Evolutionary conservation across 2,113 vertebrate genomes (phyloP).

Genomic region (Argyrosomus japonicus): DNA sequence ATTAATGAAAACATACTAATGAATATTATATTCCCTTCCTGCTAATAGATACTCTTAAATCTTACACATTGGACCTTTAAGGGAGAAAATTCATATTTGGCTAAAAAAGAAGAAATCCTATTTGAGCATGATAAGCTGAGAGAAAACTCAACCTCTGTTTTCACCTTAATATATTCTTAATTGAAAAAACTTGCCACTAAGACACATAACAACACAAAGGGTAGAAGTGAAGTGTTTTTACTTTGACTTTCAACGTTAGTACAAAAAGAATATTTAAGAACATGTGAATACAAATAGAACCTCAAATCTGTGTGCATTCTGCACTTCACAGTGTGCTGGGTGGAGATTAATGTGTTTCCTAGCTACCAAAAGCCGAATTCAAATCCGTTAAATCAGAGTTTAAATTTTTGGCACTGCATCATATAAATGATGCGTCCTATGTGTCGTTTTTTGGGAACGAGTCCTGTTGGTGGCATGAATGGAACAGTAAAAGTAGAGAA

Average conservation of each 20-base stretch:
- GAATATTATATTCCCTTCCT: too few species aligned
- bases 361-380: neutral
- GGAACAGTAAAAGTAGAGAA: neutral
- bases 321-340: slow-evolving; percentile 39
- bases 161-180: neutral
- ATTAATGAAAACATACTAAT: too few species aligned
- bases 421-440: neutral
- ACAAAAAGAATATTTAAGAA: slow-evolving; percentile 53
- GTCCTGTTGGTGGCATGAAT: neutral
- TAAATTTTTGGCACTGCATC: slow-evolving; percentile 62
- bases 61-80: too few species aligned
- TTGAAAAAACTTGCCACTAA: neutral
- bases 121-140: neutral
- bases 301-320: neutral
- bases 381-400: neutral
- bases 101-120: neutral
- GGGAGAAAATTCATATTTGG: neutral
- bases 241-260: slow-evolving; percentile 32
- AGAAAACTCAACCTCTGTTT: neutral
- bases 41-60: too few species aligned
- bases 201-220: neutral
- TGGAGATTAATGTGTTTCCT: neutral
- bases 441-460: neutral
- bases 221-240: slow-evolving; percentile 29
- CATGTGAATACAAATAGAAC: slow-evolving; percentile 39